Base-by-base conservation (phyloP, 2,888 invertebrate species). In the Parnassius orleans region DNA sequence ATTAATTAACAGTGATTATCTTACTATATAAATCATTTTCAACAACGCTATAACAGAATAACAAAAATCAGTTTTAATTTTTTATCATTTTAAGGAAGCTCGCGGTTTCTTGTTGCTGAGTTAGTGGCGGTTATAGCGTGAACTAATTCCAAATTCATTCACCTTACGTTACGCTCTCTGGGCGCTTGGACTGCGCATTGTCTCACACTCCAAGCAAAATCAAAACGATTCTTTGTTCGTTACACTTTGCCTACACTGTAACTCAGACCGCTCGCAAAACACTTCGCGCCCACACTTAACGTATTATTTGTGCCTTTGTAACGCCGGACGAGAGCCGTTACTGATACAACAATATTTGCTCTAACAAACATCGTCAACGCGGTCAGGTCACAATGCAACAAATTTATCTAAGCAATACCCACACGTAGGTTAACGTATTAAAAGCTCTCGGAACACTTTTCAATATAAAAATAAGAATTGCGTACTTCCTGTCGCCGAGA, bases 171-270 rank as follows among this genome's bases (percentile, higher is more conserved):
- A 85, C 87, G 86, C 84, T 83, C 69, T 79, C 75, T 83, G 83
- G 75, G 76, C 75, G 77, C 76, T 77, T 77, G 83, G 83, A 80
- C 80, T 78, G 82, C 78, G 80, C 84, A 85, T 87, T 86, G 86
- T 88, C 86, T 84, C 81, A 79, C 81, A 79, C 74, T 65, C 71
- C 73, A 75, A 76, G 76, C 83, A 71, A 79, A 80, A 84, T 79
- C 74, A 76, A 82, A 88, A 88, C 81, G 83, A 84, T 84, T 86
- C 89, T 90, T 90, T 89, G 89, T 90, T 85, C 75, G 80, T 76
- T 82, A 84, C 83, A 84, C 71, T 83, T 84, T 82, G 72, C 79
- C 72, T 80, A 87, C 86, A 85, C 70, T 83, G 84, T 85, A 83
- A 79, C 78, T 75, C 68, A 79, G 79, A 84, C 80, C 79, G 77